Evolutionary conservation across 2,888 invertebrate genomes (phyloP), one percentile per base, ranked within the genome.

Genomic region (Metacarcinus magister): DNA sequence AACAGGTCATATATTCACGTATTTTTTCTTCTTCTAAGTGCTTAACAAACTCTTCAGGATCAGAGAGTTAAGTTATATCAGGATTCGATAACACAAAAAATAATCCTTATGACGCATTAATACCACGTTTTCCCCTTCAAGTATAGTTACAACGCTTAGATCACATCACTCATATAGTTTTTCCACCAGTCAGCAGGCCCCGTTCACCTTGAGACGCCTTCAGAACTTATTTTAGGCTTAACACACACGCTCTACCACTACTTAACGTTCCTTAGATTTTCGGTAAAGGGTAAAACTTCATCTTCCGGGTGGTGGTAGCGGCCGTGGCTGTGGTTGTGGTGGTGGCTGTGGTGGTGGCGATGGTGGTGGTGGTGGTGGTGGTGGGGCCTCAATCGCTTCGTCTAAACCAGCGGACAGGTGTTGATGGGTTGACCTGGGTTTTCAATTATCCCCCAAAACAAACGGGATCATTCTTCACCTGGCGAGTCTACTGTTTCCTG

Each of bases 391-490:
- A 82, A 82, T 82, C 82, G 82, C 32, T 82, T 28, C 82, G 28
- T 82, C 32, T 8, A 10, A 7, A 32, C 32, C 28, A 13, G 82
- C 32, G 82, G 82, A 28, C 82, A 82, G 82, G 32, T 82, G 82
- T 82, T 82, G 82, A 82, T 32, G 82, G 82, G 32, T 67, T 82
- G 82, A 82, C 82, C 82, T 28, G 82, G 82, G 82, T 82, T 82
- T 82, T 82, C 82, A 82, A 82, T 82, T 82, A 82, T 28, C 82
- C 82, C 3, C 82, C 28, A 82, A 82, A 82, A 28, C 28, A 82
- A 82, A 28, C 32, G 82, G 32, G 82, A 82, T 32, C 82, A 82
- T 82, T 82, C 82, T 82, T 82, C 82, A 82, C 82, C 32, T 32
- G 19, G 82, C 32, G 0, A 67, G 5, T 82, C 82, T 82, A 82